Evolutionary conservation across 2,797 vertebrate genomes (phyloP).

Genomic region (Diglossa cyanea): DNA sequence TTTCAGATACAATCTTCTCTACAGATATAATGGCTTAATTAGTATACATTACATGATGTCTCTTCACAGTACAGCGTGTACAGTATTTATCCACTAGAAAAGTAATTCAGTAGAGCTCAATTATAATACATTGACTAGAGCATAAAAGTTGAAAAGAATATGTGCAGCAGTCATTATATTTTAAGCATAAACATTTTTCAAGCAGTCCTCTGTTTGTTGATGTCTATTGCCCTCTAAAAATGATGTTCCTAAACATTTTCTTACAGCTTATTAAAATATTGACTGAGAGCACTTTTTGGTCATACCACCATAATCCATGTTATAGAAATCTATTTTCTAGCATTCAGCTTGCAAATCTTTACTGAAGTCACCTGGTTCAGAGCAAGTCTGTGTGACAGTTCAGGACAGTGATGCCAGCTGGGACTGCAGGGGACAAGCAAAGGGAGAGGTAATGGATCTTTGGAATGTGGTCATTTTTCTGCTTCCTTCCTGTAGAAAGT

Average conservation of each 20-base stretch:
- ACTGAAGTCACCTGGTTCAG: not conserved
- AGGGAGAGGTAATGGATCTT: not conserved
- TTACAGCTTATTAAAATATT: not conserved
- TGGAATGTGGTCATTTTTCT: not conserved
- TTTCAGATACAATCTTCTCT: slow-evolving; percentile 62
- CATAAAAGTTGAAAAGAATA: not conserved
- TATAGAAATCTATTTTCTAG: not conserved
- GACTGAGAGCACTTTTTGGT: not conserved
- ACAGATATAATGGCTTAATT: slow-evolving; percentile 66
- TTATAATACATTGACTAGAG: slow-evolving; percentile 36
- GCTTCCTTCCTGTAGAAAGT: not conserved
- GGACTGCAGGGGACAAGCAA: not conserved
- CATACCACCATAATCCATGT: not conserved
- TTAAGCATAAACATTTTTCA: slow-evolving; percentile 34
- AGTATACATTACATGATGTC: slow-evolving; percentile 64
- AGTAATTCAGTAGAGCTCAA: slow-evolving; percentile 51
- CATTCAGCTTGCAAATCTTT: not conserved
- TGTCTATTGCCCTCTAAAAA: not conserved
- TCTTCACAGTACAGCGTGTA: slow-evolving; percentile 44
- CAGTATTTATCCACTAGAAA: slow-evolving; percentile 55
- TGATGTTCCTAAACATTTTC: not conserved
- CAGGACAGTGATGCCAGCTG: not conserved
- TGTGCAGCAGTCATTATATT: not conserved
- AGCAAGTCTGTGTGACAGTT: not conserved
- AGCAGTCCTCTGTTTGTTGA: not conserved